Base-by-base conservation (phyloP, 1,140 invertebrate genomes). In the Hypsibius dujardini region DNA sequence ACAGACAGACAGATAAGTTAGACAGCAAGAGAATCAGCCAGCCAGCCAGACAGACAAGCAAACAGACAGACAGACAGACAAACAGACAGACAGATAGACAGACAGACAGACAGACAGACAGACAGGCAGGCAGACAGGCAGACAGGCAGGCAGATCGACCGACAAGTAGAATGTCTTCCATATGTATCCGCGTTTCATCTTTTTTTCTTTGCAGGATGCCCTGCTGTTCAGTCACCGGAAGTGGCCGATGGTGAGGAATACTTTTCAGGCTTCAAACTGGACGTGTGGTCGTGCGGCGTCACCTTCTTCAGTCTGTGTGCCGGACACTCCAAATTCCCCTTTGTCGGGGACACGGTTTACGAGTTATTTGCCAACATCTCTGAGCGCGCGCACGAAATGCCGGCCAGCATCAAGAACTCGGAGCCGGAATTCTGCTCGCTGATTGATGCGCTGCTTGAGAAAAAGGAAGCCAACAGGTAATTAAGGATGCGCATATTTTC, bases 201-300 rank as follows among this genome's bases (percentile, higher is more conserved):
- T 28, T 28, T 28, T 28, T 28, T 28, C 28, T 28, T 67, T 67
- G 42, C 12, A 67, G 83, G 83, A n/a, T 96, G 95, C 0, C 95
- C 95, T 45, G 92, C 93, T 47, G 98, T 98, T 84, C 95, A 98
- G 81, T 91, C 95, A 46, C 96, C 96, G 14, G 96, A 99, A 84
- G 94, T 98, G 76, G 93, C 95, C 40, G 95, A 95, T 80, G 95
- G 94, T 70, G 85, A 87, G 73, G 89, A 93, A 76, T 85, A 84
- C 72, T 96, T 95, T 82, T 86, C 89, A 59, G 93, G 93, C 47
- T 94, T 89, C 76, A 96, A 96, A 85, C 88, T 97, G 45, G 94
- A 98, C 81, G 90, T 97, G 76, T 98, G 94, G 94, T 95, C 92
- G 76, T 87, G 88, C 76, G 94, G 94, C 69, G 92, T 97, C 69